Conservation (phyloP, 1,140 invertebrate genomes). For the Spodoptera litura region DNA sequence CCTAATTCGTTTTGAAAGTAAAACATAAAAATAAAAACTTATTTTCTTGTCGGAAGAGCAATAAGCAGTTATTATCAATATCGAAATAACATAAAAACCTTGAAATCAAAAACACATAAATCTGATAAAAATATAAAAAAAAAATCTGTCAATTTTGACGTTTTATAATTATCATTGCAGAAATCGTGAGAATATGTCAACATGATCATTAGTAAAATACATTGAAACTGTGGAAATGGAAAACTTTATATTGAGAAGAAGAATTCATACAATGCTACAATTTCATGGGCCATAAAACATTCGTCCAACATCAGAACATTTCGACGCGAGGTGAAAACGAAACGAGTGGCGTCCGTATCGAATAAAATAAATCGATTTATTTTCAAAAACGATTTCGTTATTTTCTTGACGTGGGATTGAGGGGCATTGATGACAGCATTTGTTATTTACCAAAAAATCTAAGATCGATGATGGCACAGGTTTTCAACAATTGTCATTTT, state of each 20-base stretch:
- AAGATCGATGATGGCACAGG: slow-evolving; percentile 41
- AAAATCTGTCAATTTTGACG: neutral
- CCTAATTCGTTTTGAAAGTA: no score
- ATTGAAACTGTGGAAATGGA: slow-evolving; percentile 80
- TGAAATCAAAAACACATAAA: neutral
- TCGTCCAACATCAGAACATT: slow-evolving; percentile 67
- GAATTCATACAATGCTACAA: slow-evolving; percentile 75
- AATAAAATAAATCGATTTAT: slow-evolving; percentile 82
- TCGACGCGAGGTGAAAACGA: slow-evolving; percentile 68
- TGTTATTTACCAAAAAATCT: slow-evolving; percentile 53
- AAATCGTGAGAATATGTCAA: slow-evolving; percentile 61
- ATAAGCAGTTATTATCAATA: no score
- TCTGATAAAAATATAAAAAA: neutral
- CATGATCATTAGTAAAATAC: slow-evolving; percentile 75
- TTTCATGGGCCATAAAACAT: slow-evolving; percentile 83
- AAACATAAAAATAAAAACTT: no score
- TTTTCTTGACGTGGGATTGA: slow-evolving; percentile 66
- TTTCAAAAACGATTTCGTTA: slow-evolving; percentile 76
- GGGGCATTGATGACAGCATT: slow-evolving; percentile 61
- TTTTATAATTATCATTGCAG: slow-evolving; percentile 33
- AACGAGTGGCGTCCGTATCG: slow-evolving; percentile 73
- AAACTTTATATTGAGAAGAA: slow-evolving; percentile 69
- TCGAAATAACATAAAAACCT: neutral
- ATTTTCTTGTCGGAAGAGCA: no score
- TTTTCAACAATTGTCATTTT: slow-evolving; percentile 39